Conservation (phyloP, 1,140 invertebrate species). For the Eriocheir sinensis region DNA sequence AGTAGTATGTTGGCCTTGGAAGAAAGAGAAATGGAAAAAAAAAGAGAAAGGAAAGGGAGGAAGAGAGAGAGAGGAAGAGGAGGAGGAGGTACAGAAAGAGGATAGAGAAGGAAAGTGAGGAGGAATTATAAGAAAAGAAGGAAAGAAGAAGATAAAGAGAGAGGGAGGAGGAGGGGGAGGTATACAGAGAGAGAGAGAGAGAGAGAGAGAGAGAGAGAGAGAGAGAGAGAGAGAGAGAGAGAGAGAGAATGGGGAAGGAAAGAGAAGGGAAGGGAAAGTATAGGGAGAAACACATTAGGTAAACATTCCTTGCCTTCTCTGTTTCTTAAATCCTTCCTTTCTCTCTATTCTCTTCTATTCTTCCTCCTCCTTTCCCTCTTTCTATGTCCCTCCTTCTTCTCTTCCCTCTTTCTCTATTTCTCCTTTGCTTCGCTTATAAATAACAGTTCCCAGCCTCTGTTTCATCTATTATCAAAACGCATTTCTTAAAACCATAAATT, state of each 20-base stretch:
- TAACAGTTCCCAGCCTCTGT: neutral
- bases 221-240: constrained; percentile 23
- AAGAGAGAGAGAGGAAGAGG: neutral
- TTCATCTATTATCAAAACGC: neutral
- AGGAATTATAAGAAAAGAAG: neutral
- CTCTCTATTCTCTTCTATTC: neutral
- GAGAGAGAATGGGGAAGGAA: neutral
- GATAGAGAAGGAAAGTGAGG: neutral
- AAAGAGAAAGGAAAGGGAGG: no score
- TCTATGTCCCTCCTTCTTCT: neutral
- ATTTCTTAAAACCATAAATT: constrained; percentile 27
- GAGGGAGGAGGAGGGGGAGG: neutral
- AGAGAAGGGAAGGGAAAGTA: no score
- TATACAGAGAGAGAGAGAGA: neutral
- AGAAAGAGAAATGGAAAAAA: neutral
- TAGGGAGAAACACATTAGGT: neutral
- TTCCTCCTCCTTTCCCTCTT: neutral
- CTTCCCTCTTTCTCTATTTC: no score
- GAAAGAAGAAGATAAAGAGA: neutral
- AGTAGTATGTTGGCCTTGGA: neutral
- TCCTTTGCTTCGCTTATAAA: neutral
- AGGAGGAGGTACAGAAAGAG: no score
- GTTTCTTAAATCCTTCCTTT: neutral
- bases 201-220: constrained; percentile 39
- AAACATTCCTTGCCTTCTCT: no score